phyloP scores from a whole-genome alignment of 2,113 vertebrate species.

The Zosterops japonicus region DNA sequence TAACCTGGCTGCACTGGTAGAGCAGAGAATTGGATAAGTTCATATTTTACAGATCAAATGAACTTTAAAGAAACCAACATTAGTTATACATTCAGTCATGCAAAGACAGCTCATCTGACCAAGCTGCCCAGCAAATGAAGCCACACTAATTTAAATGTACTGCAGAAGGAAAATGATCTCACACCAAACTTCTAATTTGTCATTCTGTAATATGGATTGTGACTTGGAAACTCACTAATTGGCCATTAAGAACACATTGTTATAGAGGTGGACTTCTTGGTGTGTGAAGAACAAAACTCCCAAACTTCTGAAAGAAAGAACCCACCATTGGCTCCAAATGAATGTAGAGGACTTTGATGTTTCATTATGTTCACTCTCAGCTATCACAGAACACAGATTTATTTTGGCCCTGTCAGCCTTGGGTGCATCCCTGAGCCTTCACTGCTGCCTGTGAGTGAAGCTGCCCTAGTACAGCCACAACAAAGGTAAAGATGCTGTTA shows the following conservation, averaged over 20 bases:
- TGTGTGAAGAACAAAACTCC: not conserved
- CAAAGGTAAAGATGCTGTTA: not conserved
- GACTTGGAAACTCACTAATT: not conserved
- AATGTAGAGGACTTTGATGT: not conserved
- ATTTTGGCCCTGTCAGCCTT: not conserved
- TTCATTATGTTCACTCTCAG: not conserved
- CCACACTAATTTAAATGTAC: conserved; percentile 5
- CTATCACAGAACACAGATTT: not conserved
- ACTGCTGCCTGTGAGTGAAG: not conserved
- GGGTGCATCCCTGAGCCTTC: not conserved
- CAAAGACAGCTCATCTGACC: conserved; percentile 3
- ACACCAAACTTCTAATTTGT: not conserved
- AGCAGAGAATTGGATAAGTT: conserved; percentile 20
- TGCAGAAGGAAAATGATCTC: not conserved
- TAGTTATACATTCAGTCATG: not conserved
- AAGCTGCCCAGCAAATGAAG: conserved; percentile 41
- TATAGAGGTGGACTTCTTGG: not conserved
- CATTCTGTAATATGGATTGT: not conserved
- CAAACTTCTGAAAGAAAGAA: not conserved
- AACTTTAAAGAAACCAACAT: conserved; percentile 15
- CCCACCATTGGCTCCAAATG: not conserved
- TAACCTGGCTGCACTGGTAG: conserved; percentile 1
- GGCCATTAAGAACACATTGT: conserved; percentile 17
- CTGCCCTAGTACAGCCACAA: not conserved
- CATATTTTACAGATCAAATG: conserved; percentile 21